These are phyloP conservation scores for Notolabrus celidotus DNA, from an alignment of 2,797 vertebrate species.

Conservation along the genomic window DNA sequence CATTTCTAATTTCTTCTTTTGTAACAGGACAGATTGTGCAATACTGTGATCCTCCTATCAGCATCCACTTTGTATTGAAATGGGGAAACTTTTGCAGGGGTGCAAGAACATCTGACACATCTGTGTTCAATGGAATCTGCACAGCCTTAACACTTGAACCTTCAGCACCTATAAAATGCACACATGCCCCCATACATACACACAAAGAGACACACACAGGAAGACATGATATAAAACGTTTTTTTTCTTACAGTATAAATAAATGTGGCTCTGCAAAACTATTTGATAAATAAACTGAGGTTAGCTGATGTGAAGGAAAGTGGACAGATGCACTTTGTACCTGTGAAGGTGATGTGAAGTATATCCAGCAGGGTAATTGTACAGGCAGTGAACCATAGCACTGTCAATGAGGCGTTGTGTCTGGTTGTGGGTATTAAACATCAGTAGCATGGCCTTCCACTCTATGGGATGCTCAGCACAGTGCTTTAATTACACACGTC, in stretches of 20 bases:
- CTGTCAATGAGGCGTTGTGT: constrained; percentile 74
- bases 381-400: constrained; percentile 65
- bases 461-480: constrained; percentile 60
- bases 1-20: constrained; percentile 54
- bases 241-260: constrained; percentile 1
- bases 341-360: constrained; percentile 65
- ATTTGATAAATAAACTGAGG: constrained; percentile 54
- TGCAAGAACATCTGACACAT: constrained; percentile 47
- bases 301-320: constrained; percentile 49
- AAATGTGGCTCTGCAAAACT: constrained; percentile 21
- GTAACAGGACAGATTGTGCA: constrained; percentile 82
- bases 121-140: constrained; percentile 55
- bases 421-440: constrained; percentile 75
- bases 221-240: neutral
- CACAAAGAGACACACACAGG: constrained; percentile 1
- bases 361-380: constrained; percentile 65
- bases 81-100: constrained; percentile 34
- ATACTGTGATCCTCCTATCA: constrained; percentile 74
- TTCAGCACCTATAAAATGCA: constrained; percentile 52
- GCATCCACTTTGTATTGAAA: constrained; percentile 63
- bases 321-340: constrained; percentile 61
- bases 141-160: constrained; percentile 47
- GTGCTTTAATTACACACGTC: constrained; percentile 78
- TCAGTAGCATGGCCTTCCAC: constrained; percentile 52
- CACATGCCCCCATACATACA: neutral